phyloP scores from a whole-genome alignment of 2,113 vertebrate genomes.

The Salminus brasiliensis region DNA sequence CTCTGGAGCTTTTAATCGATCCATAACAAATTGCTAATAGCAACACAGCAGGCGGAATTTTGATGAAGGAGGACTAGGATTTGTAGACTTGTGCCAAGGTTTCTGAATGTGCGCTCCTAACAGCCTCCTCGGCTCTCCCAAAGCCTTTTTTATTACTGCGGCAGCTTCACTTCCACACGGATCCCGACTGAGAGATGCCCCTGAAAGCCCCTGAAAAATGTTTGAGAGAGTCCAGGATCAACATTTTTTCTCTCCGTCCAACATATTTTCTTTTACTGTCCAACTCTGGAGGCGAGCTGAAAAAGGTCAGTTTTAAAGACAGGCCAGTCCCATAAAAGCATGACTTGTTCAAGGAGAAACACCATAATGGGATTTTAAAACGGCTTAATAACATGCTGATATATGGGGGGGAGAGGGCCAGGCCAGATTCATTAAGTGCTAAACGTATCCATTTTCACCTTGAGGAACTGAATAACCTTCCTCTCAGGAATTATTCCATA shows the following conservation, averaged over 20 bases:
- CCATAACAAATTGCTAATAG: constrained; percentile 66
- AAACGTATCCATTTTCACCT: constrained; percentile 84
- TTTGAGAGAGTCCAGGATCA: constrained; percentile 49
- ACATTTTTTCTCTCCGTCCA: constrained; percentile 57
- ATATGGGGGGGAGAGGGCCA: constrained; percentile 76
- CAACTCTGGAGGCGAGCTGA: constrained; percentile 61
- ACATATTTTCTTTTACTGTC: constrained; percentile 67
- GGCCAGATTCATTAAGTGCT: constrained; percentile 82
- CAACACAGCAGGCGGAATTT: constrained; percentile 54
- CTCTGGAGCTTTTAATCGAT: constrained; percentile 53
- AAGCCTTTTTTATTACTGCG: constrained; percentile 53
- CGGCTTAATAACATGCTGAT: constrained; percentile 86
- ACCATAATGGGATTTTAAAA: constrained; percentile 86
- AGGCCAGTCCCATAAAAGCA: constrained; percentile 81
- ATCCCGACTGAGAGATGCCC: constrained; percentile 20
- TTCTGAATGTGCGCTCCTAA: constrained; percentile 61
- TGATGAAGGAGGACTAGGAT: constrained; percentile 59
- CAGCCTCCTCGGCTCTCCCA: constrained; percentile 59
- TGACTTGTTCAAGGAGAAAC: constrained; percentile 86
- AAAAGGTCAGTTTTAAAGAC: constrained; percentile 85
- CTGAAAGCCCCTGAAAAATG: constrained; percentile 43
- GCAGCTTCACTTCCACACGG: constrained; percentile 49
- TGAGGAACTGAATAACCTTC: constrained; percentile 82
- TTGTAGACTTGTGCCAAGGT: constrained; percentile 62
- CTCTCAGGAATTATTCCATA: constrained; percentile 80